phyloP scores from a whole-genome alignment of 2,113 vertebrate genomes.

The Gallinago paraguaiae region DNA sequence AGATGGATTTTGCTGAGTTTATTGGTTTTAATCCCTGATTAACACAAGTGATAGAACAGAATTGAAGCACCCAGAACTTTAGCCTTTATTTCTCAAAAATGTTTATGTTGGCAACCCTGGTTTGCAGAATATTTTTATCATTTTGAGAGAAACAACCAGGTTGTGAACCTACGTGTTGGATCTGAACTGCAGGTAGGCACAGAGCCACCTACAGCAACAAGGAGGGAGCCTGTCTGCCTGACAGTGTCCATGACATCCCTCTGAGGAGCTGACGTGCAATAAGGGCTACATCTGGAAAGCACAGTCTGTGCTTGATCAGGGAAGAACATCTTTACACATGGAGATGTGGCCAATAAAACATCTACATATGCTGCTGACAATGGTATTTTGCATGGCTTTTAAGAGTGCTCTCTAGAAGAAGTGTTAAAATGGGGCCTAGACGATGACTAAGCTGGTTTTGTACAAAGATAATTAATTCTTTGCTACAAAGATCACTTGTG shows the following conservation, averaged over 20 bases:
- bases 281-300: not conserved
- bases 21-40: not conserved
- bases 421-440: not conserved
- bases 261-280: not conserved
- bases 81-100: not conserved
- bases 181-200: not conserved
- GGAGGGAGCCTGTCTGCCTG: not conserved
- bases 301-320: not conserved
- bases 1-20: not conserved
- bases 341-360: not conserved
- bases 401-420: not conserved
- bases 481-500: not conserved
- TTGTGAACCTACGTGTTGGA: not conserved
- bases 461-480: not conserved
- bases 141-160: not conserved
- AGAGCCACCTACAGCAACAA: not conserved
- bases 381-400: not conserved
- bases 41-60: not conserved
- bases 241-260: not conserved
- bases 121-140: not conserved
- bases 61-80: constrained; percentile 63
- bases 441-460: not conserved
- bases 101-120: not conserved
- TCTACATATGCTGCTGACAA: rapidly evolving
- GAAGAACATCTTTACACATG: not conserved